Percentiles rank a stretch among this genome's conserved stretches.
Evolutionary conservation across 2,888 invertebrate species (phyloP).

Genomic region (Micoletzkya japonica): DNA sequence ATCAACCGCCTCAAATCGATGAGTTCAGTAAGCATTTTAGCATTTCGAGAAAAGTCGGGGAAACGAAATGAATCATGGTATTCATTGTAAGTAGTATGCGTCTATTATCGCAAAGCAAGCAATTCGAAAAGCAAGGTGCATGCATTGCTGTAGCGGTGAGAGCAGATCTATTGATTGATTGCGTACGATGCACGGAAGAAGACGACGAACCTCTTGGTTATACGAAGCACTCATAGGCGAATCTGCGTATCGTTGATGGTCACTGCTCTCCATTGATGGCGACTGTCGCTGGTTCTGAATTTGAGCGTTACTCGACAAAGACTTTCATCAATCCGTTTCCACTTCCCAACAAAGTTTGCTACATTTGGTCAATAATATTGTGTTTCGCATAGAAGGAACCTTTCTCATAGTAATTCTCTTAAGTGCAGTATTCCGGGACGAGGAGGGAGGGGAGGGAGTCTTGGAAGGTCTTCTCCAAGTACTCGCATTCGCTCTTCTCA

Average conservation of each 20-base stretch:
- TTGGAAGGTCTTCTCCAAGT: neutral
- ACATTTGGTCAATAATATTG: too few relatives aligned
- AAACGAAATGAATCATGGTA: too few relatives aligned
- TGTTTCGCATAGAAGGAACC: neutral
- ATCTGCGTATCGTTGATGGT: slow-evolving; percentile 44
- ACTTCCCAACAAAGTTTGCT: too few relatives aligned
- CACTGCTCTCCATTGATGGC: slow-evolving; percentile 37
- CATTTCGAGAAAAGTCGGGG: too few relatives aligned
- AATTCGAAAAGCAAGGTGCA: too few relatives aligned
- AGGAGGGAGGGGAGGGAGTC: slow-evolving; percentile 10
- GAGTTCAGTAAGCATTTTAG: neutral
- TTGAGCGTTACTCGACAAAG: too few relatives aligned
- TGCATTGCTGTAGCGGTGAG: too few relatives aligned
- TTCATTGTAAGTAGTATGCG: too few relatives aligned
- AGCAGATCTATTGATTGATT: too few relatives aligned
- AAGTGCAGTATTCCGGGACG: neutral
- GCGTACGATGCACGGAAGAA: too few relatives aligned
- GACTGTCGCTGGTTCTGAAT: slow-evolving; percentile 33
- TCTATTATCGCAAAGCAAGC: too few relatives aligned
- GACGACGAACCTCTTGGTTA: slow-evolving; percentile 24
- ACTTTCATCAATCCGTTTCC: too few relatives aligned
- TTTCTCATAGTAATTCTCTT: neutral
- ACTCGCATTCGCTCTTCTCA: neutral
- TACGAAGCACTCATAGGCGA: slow-evolving; percentile 40
- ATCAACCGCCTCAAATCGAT: neutral